Conservation (phyloP, 1,140 invertebrate species). For the Drosophila pachea region DNA sequence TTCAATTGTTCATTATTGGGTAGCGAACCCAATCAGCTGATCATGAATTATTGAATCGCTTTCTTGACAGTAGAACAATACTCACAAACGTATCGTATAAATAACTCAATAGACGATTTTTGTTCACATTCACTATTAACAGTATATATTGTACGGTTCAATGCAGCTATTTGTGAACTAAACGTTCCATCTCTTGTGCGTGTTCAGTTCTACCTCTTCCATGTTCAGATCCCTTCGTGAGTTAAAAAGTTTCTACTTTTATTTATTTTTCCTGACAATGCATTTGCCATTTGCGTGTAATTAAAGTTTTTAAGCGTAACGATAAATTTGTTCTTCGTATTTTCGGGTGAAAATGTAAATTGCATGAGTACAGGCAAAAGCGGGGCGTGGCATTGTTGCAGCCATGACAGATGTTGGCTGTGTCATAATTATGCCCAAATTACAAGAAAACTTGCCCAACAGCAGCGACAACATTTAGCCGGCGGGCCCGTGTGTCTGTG, state of each 20-base stretch:
- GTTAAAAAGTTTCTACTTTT: conserved; percentile 2
- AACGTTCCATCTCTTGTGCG: neutral
- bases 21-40: no score
- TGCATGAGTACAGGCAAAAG: conserved; percentile 52
- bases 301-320: conserved; percentile 63
- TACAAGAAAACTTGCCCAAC: conserved; percentile 40
- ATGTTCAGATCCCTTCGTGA: neutral
- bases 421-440: conserved; percentile 74
- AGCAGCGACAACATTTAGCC: conserved; percentile 21
- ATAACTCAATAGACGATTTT: no score
- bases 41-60: no score
- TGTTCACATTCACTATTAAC: no score
- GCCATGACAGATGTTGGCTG: conserved; percentile 50
- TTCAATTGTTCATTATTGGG: no score
- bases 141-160: neutral
- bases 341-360: conserved; percentile 35
- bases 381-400: conserved; percentile 25
- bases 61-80: neutral
- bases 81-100: neutral
- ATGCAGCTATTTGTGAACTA: neutral
- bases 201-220: conserved; percentile 3
- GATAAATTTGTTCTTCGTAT: conserved; percentile 38
- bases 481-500: neutral
- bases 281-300: conserved; percentile 52
- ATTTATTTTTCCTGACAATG: conserved; percentile 33